These are phyloP conservation scores for Helicoverpa assulta DNA, from an alignment of 2,888 invertebrate genomes.

Conservation along the genomic window DNA sequence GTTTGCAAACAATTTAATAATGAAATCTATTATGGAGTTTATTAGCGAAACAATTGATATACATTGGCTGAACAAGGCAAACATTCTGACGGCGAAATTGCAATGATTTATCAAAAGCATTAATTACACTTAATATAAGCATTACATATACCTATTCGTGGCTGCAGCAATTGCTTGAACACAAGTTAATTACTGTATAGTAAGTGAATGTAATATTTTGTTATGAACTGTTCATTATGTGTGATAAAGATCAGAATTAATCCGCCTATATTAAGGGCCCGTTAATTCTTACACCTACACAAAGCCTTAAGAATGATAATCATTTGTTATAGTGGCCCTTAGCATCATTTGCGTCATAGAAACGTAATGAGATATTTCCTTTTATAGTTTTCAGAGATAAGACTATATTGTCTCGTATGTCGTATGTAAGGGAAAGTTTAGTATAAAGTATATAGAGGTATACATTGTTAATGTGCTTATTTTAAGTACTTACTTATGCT, in stretches of 20 bases:
- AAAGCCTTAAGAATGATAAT: background rate
- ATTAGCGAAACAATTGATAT: constrained; percentile 9
- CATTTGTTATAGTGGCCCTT: background rate
- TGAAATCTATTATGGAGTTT: constrained; percentile 1
- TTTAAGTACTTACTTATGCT: background rate
- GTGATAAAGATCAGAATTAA: background rate
- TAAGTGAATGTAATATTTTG: constrained; percentile 26
- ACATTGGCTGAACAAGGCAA: background rate
- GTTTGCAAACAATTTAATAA: constrained; percentile 39
- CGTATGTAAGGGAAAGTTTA: background rate
- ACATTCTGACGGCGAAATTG: background rate
- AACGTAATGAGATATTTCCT: constrained; percentile 1
- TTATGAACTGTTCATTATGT: constrained; percentile 16
- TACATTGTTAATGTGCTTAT: background rate
- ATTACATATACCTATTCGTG: background rate
- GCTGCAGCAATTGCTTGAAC: constrained; percentile 31
- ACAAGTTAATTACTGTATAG: constrained; percentile 28
- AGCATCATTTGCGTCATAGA: background rate
- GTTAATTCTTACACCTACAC: background rate
- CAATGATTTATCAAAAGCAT: background rate
- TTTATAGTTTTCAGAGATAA: background rate
- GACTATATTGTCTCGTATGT: background rate
- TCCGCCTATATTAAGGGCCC: background rate
- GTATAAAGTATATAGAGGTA: background rate
- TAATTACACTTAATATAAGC: background rate